A percentile compares a stretch with the other conserved stretches of the same genome.
These are phyloP conservation scores for Cetonia aurata DNA, from an alignment of 2,888 invertebrate species.

Conservation along the genomic window DNA sequence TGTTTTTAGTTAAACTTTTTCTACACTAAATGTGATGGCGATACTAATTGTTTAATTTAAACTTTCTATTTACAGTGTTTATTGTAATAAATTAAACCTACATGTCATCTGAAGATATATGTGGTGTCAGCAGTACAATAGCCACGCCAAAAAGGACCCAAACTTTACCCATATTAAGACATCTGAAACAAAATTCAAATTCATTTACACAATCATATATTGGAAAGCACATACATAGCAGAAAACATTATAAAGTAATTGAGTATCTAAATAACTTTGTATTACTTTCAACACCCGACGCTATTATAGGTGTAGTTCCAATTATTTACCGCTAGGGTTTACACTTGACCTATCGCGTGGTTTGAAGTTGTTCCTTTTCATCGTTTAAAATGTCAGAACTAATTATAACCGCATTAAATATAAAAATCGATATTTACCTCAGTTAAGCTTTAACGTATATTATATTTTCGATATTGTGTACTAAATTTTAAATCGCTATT, in stretches of 20 bases:
- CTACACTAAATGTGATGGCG: too few species aligned
- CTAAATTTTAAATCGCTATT: too few species aligned
- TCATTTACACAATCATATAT: too few species aligned
- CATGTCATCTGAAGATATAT: conserved; percentile 50
- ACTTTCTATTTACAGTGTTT: too few species aligned
- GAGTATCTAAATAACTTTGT: too few species aligned
- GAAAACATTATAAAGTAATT: not conserved
- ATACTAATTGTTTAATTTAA: too few species aligned
- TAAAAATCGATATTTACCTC: conserved; percentile 3
- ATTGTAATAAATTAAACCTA: conserved; percentile 38
- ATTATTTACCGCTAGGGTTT: not conserved
- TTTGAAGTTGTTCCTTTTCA: not conserved
- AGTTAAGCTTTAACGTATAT: too few species aligned
- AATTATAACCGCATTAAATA: conserved; percentile 9
- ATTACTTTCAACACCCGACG: too few species aligned
- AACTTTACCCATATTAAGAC: conserved; percentile 93
- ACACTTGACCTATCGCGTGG: not conserved
- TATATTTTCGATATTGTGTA: too few species aligned
- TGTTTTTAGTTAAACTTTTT: too few species aligned
- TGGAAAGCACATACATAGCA: not conserved
- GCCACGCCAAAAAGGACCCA: conserved; percentile 83
- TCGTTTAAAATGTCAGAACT: not conserved
- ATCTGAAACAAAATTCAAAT: conserved; percentile 74
- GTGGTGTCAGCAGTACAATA: conserved; percentile 70
- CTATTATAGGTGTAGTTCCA: too few species aligned